phyloP scores from a whole-genome alignment of 2,888 invertebrate genomes.

The Drosophila atroscutellata region DNA sequence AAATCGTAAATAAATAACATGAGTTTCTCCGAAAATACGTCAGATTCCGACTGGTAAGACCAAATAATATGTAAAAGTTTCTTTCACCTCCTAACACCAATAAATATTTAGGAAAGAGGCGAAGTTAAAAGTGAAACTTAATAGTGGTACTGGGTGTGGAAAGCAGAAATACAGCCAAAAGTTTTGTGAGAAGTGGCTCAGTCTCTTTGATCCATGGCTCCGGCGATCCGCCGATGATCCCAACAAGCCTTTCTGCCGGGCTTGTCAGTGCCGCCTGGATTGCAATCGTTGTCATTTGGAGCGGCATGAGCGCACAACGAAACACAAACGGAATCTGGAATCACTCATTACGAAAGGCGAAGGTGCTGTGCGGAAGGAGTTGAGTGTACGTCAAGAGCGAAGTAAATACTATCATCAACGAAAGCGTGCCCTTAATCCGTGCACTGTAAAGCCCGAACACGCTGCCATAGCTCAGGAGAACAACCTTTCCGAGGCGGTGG shows the following conservation, averaged over 20 bases:
- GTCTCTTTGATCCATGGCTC: conserved; percentile 82
- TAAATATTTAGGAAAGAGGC: conserved; percentile 74
- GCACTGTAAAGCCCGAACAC: conserved; percentile 16
- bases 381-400: conserved; percentile 79
- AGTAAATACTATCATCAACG: conserved; percentile 82
- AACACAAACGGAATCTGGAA: conserved; percentile 81
- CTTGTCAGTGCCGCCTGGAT: conserved; percentile 81
- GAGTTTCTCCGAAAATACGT: conserved; percentile 82
- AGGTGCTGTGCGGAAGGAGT: conserved; percentile 72
- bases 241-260: conserved; percentile 82
- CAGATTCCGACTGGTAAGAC: conserved; percentile 82
- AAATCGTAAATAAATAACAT: conserved; percentile 45
- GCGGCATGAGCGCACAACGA: conserved; percentile 81
- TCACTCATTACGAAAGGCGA: conserved; percentile 78
- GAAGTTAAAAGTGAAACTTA: conserved; percentile 69
- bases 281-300: conserved; percentile 83
- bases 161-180: conserved; percentile 81
- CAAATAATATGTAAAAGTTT: background rate
- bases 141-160: conserved; percentile 25
- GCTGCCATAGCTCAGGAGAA: conserved; percentile 1
- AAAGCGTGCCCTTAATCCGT: conserved; percentile 37
- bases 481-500: conserved; percentile 29
- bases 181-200: conserved; percentile 83
- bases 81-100: background rate
- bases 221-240: conserved; percentile 74